These are phyloP conservation scores for Stichodactyla helianthus DNA, from an alignment of 64 coral and sea anemone species.

Conservation along the genomic window DNA sequence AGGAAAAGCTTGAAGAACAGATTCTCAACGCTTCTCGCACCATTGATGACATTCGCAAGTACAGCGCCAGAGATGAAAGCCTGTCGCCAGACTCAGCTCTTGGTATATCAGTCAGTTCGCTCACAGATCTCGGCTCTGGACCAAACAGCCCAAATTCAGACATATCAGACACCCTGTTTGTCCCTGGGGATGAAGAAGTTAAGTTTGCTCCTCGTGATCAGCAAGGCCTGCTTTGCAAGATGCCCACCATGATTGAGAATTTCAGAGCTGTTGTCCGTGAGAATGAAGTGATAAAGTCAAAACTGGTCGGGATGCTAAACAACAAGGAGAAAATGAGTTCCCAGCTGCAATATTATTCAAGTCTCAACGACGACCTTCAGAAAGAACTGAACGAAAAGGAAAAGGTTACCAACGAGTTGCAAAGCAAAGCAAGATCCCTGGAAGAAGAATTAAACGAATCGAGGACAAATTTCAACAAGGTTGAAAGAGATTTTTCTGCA, in stretches of 20 bases:
- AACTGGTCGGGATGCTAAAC: slow-evolving; percentile 32
- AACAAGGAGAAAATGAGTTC: slow-evolving; percentile 54
- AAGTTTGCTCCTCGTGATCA: not conserved
- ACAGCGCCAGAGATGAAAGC: slow-evolving; percentile 46
- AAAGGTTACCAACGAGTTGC: slow-evolving; percentile 25
- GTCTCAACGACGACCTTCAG: slow-evolving; percentile 43
- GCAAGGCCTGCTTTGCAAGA: slow-evolving; percentile 65
- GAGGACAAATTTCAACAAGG: slow-evolving; percentile 29
- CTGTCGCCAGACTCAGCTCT: slow-evolving; percentile 68
- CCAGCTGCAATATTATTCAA: slow-evolving; percentile 43
- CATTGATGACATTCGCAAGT: slow-evolving; percentile 81
- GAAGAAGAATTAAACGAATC: slow-evolving; percentile 37
- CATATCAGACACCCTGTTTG: slow-evolving; percentile 23
- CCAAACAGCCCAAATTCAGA: slow-evolving; percentile 66
- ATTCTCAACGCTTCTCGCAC: slow-evolving; percentile 79
- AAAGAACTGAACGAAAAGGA: slow-evolving; percentile 50
- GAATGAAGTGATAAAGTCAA: slow-evolving; percentile 57
- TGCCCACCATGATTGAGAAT: slow-evolving; percentile 82
- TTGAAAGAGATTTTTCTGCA: slow-evolving; percentile 20
- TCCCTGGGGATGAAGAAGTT: not conserved
- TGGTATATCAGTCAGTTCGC: slow-evolving; percentile 54
- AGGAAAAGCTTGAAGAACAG: slow-evolving; percentile 64
- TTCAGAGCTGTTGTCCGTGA: slow-evolving; percentile 76
- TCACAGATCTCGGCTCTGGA: slow-evolving; percentile 53
- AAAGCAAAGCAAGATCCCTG: slow-evolving; percentile 35